Conservation (phyloP, 2,113 vertebrate genomes). For the Chlamydotis undulata region DNA sequence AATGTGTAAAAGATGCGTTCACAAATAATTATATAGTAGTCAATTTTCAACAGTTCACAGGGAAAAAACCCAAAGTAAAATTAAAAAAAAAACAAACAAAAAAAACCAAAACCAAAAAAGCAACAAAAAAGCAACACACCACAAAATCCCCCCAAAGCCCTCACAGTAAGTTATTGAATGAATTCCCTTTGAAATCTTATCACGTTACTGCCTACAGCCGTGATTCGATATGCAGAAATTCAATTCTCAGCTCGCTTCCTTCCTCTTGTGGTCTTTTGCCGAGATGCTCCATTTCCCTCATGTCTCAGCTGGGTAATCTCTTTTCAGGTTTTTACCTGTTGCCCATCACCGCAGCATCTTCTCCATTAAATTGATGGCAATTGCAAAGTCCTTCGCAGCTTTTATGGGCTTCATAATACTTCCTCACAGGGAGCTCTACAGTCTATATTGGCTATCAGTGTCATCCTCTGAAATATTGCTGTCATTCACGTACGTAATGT, state of each 20-base stretch:
- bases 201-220: background rate
- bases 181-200: background rate
- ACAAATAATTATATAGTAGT: background rate
- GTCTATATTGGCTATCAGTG: conserved; percentile 49
- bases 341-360: background rate
- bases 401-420: conserved; percentile 54
- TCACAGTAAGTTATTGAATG: background rate
- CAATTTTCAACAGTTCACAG: background rate
- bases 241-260: background rate
- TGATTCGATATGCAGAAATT: background rate
- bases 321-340: conserved; percentile 1
- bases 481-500: conserved; percentile 6
- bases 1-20: background rate
- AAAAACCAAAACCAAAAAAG: too few relatives aligned
- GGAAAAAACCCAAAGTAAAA: background rate
- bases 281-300: background rate
- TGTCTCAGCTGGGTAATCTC: conserved; percentile 23
- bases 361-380: conserved; percentile 49
- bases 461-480: conserved; percentile 51
- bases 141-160: background rate
- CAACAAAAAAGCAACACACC: too few relatives aligned
- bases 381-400: conserved; percentile 46
- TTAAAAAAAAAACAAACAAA: background rate
- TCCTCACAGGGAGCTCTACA: conserved; percentile 6
- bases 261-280: background rate